These are phyloP conservation scores for Erebia ligea DNA, from an alignment of 2,888 invertebrate species.

Conservation along the genomic window DNA sequence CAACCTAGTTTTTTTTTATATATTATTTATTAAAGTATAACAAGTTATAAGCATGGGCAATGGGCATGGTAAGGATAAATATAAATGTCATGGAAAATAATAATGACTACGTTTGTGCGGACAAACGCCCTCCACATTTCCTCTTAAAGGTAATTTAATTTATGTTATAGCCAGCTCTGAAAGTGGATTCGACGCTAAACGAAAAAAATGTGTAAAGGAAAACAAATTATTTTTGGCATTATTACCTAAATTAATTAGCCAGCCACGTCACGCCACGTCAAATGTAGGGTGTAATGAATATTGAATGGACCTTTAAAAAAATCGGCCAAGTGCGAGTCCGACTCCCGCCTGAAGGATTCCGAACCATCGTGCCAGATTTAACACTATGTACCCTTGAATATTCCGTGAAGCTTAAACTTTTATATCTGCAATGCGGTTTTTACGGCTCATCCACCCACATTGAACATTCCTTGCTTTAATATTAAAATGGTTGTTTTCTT, in stretches of 20 bases:
- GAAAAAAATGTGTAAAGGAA: not conserved
- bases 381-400: constrained; percentile 14
- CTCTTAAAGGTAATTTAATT: no score
- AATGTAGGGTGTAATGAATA: constrained; percentile 17
- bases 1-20: no score
- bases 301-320: constrained; percentile 11
- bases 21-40: no score
- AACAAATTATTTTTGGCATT: not conserved
- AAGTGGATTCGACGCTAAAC: not conserved
- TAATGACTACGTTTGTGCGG: no score
- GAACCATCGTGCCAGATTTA: no score
- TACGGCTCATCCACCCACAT: constrained; percentile 19
- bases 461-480: constrained; percentile 26
- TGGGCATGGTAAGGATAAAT: no score
- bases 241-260: not conserved
- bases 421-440: constrained; percentile 38
- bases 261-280: no score
- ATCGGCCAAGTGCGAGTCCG: not conserved
- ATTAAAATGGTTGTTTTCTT: constrained; percentile 35
- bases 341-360: no score
- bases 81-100: no score
- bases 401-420: constrained; percentile 29
- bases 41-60: no score
- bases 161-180: no score
- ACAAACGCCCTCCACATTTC: no score